Evolutionary conservation across 2,888 invertebrate species (phyloP), one percentile per base, ranked within the genome.

Genomic region (Ctena decussata): DNA sequence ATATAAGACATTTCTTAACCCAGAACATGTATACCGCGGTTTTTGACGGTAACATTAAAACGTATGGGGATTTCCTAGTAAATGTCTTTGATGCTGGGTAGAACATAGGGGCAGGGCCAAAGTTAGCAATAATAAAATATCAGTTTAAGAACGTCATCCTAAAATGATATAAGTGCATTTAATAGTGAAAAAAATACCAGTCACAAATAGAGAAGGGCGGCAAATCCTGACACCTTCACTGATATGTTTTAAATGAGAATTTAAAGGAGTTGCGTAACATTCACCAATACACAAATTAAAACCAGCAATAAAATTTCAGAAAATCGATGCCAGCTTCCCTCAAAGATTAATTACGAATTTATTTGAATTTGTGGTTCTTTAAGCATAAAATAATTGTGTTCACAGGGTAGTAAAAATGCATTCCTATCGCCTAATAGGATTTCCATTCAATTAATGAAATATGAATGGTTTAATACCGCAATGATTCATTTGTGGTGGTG

Each of bases 361-460:
- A 69, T 77, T 77, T 41, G 69, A 77, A 77, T 77, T 75, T 77
- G 77, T 77, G 39, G 77, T 65, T 72, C 65, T 65, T 65, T 65
- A 65, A 65, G 49, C 60, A 76, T 76, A 30, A 37, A 75, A 53
- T 57, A 75, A 75, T 53, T 27, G 37, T 27, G 57, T 75, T 57
- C 57, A 37, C 57, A 37, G 5, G 37, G 44, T 53, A 49, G 53
- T 53, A 49, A 78, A 70, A 71, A 78, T 71, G 27, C 53, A 71
- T 35, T 78, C 12, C 70, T 39, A 49, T 57, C 41, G 71, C 49
- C 46, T 78, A 78, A 78, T 71, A 70, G 70, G 78, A 78, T 78
- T 78, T 78, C 53, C 35, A 53, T 77, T 69, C 49, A 78, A 53
- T 70, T 78, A 71, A 78, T 78, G 78, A 78, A 60, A 78, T 46